Evolutionary conservation across 1,140 invertebrate species (phyloP).

Genomic region (Ceratosolen solmsi): DNA sequence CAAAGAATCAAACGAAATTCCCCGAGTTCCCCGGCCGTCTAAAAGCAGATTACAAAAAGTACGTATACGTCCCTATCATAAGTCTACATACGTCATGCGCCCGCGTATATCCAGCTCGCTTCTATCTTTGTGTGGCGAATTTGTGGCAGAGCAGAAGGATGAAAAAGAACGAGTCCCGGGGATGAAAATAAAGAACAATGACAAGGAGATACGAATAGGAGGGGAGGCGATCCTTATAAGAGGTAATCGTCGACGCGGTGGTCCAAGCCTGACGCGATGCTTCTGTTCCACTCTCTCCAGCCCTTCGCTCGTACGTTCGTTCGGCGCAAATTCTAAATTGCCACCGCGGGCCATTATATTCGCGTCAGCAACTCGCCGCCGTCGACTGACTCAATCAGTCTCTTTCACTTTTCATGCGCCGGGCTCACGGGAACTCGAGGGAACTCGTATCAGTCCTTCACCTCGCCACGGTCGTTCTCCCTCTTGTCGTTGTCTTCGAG

Average conservation of each 20-base stretch:
- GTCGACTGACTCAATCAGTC: constrained; percentile 42
- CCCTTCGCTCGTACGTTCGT: constrained; percentile 50
- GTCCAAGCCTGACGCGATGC: constrained; percentile 50
- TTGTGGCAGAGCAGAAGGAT: neutral
- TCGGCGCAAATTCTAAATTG: constrained; percentile 53
- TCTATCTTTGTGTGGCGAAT: constrained; percentile 9
- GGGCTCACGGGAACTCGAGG: neutral
- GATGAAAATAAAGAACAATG: constrained; percentile 48
- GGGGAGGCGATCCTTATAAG: constrained; percentile 39
- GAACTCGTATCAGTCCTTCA: neutral
- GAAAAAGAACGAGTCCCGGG: neutral
- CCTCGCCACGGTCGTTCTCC: neutral
- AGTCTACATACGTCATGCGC: constrained; percentile 1
- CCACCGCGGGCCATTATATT: constrained; percentile 57
- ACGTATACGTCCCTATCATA: neutral
- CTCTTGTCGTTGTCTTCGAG: neutral
- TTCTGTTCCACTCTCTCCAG: constrained; percentile 54
- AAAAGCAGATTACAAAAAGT: constrained; percentile 6
- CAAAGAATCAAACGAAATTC: constrained; percentile 8
- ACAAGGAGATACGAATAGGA: neutral
- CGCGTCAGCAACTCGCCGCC: constrained; percentile 53
- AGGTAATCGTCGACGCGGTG: constrained; percentile 59
- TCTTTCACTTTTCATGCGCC: constrained; percentile 41
- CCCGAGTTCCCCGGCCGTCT: neutral
- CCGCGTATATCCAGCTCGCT: neutral